A percentile compares a stretch with the other conserved stretches of the same genome.
Evolutionary conservation across 2,797 vertebrate genomes (phyloP).

Genomic region (Triplophysa yarkandensis): DNA sequence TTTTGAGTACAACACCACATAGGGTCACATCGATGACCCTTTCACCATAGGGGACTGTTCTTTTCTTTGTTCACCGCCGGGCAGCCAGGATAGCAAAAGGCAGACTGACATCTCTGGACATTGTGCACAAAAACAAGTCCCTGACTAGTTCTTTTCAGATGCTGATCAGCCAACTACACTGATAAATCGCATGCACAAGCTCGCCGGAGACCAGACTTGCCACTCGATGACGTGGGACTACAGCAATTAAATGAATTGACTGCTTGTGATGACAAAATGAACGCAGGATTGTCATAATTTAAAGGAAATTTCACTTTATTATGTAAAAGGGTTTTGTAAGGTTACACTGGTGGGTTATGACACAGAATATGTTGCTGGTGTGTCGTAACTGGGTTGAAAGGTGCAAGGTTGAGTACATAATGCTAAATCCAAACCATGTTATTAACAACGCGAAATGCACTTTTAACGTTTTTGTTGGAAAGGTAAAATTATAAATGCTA

Average conservation of each 20-base stretch:
- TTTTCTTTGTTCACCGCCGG: slow-evolving; percentile 31
- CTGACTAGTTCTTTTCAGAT: slow-evolving; percentile 45
- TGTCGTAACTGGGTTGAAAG: too few species aligned
- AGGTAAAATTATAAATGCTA: too few species aligned
- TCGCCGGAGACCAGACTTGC: not conserved
- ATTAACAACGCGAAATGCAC: too few species aligned
- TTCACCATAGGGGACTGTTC: slow-evolving; percentile 35
- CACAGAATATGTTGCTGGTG: not conserved
- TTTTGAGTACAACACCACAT: slow-evolving; percentile 18
- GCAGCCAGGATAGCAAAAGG: slow-evolving; percentile 22
- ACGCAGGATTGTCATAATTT: not conserved
- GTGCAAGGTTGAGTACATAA: too few species aligned
- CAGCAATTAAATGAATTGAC: not conserved
- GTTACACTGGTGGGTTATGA: not conserved
- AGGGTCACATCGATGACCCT: slow-evolving; percentile 30
- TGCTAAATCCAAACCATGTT: too few species aligned
- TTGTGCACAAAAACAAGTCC: slow-evolving; percentile 49
- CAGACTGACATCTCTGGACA: slow-evolving; percentile 54
- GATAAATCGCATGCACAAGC: slow-evolving; percentile 11
- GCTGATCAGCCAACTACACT: slow-evolving; percentile 14
- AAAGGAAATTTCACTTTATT: not conserved
- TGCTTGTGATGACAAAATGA: not conserved
- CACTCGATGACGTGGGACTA: not conserved
- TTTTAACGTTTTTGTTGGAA: too few species aligned
- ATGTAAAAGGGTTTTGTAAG: not conserved